Conservation (phyloP, 2,888 invertebrate species). For the Scaptomyza cyrtandrae region DNA sequence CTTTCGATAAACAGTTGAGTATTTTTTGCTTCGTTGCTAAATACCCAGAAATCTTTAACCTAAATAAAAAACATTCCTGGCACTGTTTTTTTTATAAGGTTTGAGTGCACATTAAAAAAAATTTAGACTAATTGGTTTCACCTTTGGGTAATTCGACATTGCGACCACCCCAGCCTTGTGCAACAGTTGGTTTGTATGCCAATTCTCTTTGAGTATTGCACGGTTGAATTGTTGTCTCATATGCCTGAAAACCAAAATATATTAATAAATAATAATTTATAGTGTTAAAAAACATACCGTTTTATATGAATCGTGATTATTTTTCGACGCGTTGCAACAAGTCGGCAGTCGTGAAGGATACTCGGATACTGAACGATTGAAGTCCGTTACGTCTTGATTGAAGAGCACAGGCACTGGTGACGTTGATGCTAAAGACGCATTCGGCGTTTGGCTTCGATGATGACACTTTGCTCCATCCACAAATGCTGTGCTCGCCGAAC, state of each 20-base stretch:
- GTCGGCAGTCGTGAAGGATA: not conserved
- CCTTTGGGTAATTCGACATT: constrained; percentile 82
- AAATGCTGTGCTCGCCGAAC: constrained; percentile 90
- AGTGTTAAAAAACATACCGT: constrained; percentile 25
- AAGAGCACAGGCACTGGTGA: constrained; percentile 11
- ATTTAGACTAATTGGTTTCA: constrained; percentile 38
- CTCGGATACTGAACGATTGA: not conserved
- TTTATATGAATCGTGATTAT: constrained; percentile 17
- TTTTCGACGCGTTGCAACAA: not conserved
- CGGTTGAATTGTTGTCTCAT: constrained; percentile 10
- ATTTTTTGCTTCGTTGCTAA: too few relatives aligned
- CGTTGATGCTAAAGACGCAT: constrained; percentile 29
- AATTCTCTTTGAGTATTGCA: constrained; percentile 80
- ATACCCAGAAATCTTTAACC: too few relatives aligned
- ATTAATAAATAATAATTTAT: not conserved
- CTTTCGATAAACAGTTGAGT: too few relatives aligned
- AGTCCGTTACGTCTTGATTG: constrained; percentile 31
- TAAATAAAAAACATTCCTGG: too few relatives aligned
- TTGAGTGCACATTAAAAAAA: too few relatives aligned
- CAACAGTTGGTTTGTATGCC: constrained; percentile 83
- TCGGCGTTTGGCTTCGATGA: constrained; percentile 28
- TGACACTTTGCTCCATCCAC: constrained; percentile 83
- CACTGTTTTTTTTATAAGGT: too few relatives aligned
- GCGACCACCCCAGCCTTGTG: constrained; percentile 84
- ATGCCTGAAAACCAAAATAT: constrained; percentile 16